Conservation (phyloP, 1,140 invertebrate species). For the Rhysida immarginata region DNA sequence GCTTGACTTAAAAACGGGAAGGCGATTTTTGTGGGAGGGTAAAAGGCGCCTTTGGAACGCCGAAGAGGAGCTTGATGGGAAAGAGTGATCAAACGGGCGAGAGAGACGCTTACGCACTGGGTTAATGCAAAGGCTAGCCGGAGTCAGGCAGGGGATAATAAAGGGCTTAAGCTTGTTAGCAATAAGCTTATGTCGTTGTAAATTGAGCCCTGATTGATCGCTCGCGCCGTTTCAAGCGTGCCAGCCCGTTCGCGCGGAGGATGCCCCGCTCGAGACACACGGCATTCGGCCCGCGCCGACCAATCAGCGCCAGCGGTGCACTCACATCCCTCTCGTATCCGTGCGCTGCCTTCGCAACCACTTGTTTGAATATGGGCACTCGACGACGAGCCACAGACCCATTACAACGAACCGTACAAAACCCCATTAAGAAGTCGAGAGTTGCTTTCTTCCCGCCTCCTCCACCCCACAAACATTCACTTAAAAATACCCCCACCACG, state of each 20-base stretch:
- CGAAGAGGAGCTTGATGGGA: too few relatives aligned
- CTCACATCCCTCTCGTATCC: neutral
- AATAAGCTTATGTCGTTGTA: conserved; percentile 9
- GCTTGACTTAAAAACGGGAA: too few relatives aligned
- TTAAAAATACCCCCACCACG: too few relatives aligned
- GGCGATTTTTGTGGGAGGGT: too few relatives aligned
- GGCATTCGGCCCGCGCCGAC: neutral
- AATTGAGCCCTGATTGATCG: conserved; percentile 7
- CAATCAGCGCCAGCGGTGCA: neutral
- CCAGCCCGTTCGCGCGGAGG: neutral
- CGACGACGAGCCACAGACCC: too few relatives aligned
- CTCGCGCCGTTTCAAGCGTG: neutral
- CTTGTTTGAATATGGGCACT: neutral
- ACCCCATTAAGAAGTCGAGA: too few relatives aligned
- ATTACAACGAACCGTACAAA: too few relatives aligned
- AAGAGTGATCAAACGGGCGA: too few relatives aligned
- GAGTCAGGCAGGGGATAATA: conserved; percentile 4
- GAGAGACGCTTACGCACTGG: too few relatives aligned
- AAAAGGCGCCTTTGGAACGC: too few relatives aligned
- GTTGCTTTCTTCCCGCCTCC: too few relatives aligned
- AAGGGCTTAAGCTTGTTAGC: conserved; percentile 8
- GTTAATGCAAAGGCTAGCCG: neutral
- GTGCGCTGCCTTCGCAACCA: neutral
- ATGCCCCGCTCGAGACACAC: neutral
- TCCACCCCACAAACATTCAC: too few relatives aligned